Evolutionary conservation across 2,888 invertebrate genomes (phyloP), one percentile per base, ranked within the genome.

Genomic region (Podabrus alpinus): DNA sequence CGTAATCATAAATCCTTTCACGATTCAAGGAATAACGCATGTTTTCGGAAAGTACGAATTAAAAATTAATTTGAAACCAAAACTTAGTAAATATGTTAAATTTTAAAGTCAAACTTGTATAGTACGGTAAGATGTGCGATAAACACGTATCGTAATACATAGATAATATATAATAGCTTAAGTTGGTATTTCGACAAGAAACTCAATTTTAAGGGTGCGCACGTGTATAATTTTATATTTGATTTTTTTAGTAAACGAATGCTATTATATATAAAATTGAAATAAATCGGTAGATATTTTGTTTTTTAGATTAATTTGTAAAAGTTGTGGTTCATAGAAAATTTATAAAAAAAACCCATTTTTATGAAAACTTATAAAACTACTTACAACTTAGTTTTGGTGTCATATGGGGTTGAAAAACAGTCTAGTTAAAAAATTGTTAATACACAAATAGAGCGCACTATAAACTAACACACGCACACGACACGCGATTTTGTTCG

Each of bases 51-150:
- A 71, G 24, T 11, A 68, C 59, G 62, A 69, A 64, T 64, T 64
- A 21, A 72, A 69, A 69, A 59, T 66, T 72, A 75, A 69, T 72
- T 69, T 45, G 69, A 60, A 72, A 72, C 68, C 69, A 69, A 75
- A 69, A 71, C 21, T 24, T 4, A 21, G 62, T 72, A 66, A 71
- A 75, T 75, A 75, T 75, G 69, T 75, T 61, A 72, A 61, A 72
- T 68, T 59, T 29, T 7, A 72, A 68, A 61, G 29, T 68, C 17
- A 66, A 24, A n/a, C 19, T 61, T 62, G 68, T 60, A 68, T 64
- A 24, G 66, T 59, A 24, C 71, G 9, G 25, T 24, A 68, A 75
- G 64, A 69, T 75, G 66, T 62, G 59, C 17, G 69, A 66, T 74
- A 74, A 74, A 64, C 45, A 64, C 59, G 62, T 69, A 73, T 19